Conservation (phyloP, 2,888 invertebrate species). For the Thysanoteuthis rhombus region DNA sequence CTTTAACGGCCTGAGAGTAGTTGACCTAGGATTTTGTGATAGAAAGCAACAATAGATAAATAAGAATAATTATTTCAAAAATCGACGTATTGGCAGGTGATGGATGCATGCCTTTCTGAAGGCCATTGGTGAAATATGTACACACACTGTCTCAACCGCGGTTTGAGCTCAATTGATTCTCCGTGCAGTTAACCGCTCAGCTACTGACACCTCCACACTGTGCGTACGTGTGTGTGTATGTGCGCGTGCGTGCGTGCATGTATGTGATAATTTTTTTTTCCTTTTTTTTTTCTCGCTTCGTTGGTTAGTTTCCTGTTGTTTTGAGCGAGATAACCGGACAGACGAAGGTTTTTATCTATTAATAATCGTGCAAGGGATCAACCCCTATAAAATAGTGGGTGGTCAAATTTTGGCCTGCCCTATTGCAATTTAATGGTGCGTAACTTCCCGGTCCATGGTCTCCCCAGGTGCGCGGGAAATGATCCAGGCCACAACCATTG, state of each 20-base stretch:
- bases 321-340: background rate
- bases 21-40: too few species aligned
- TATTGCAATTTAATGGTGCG: background rate
- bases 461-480: background rate
- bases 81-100: too few species aligned
- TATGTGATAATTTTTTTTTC: background rate
- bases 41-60: too few species aligned
- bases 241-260: background rate
- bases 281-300: background rate
- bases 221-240: too few species aligned
- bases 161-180: too few species aligned
- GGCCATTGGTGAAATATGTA: too few species aligned
- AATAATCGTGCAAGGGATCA: background rate
- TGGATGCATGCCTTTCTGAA: too few species aligned
- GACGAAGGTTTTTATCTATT: background rate
- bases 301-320: background rate
- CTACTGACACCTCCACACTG: too few species aligned
- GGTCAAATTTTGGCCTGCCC: background rate
- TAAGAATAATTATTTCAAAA: too few species aligned
- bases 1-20: too few species aligned
- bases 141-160: too few species aligned
- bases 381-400: background rate
- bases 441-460: background rate
- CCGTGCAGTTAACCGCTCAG: too few species aligned
- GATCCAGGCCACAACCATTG: background rate